phyloP scores from a whole-genome alignment of 2,888 invertebrate species.

The Ophraella communa region DNA sequence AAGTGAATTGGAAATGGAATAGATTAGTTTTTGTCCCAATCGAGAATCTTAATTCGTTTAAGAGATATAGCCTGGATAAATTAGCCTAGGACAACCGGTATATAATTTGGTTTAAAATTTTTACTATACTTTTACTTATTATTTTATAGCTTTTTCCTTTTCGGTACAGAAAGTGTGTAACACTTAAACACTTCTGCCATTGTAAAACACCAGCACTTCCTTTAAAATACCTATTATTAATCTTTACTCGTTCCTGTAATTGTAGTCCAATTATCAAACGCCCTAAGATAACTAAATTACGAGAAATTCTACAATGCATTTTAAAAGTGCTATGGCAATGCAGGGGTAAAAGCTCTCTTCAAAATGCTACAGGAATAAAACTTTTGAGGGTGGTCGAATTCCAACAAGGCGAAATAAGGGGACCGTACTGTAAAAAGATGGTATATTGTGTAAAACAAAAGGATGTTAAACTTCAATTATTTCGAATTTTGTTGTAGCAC shows the following conservation, averaged over 20 bases:
- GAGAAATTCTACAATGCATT: constrained; percentile 23
- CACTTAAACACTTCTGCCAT: constrained; percentile 1
- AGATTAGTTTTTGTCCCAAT: too few relatives aligned
- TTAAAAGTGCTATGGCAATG: constrained; percentile 11
- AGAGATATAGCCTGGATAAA: too few relatives aligned
- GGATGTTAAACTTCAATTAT: background rate
- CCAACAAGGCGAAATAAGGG: background rate
- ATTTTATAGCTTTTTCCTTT: too few relatives aligned
- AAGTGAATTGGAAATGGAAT: too few relatives aligned
- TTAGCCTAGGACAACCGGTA: too few relatives aligned
- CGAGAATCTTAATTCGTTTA: too few relatives aligned
- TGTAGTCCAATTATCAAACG: constrained; percentile 32
- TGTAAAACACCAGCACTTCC: constrained; percentile 2
- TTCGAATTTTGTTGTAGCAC: background rate
- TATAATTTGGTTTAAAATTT: too few relatives aligned
- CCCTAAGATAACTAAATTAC: constrained; percentile 35
- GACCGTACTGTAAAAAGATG: background rate
- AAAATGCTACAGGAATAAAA: constrained; percentile 2
- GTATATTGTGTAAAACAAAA: background rate
- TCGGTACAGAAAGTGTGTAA: too few relatives aligned
- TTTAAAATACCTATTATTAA: constrained; percentile 34
- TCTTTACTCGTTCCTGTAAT: constrained; percentile 26
- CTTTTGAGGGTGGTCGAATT: background rate
- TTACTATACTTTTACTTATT: too few relatives aligned
- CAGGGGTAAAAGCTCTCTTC: constrained; percentile 8